Evolutionary conservation across 2,888 invertebrate genomes (phyloP).

Genomic region (Quadriops clusia): DNA sequence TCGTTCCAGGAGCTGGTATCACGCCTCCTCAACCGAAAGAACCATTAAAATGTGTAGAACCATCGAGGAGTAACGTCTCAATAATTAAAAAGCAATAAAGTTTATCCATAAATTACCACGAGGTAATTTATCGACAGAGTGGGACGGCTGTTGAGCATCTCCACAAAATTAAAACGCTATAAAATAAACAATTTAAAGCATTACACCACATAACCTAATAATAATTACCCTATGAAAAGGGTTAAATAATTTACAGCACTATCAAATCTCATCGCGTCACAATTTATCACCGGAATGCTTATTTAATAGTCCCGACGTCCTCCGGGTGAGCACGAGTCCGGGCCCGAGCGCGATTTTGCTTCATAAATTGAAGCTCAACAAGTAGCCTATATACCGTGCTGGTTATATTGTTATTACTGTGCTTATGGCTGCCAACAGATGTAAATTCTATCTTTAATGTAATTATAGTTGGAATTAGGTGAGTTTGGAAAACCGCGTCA

Average conservation of each 20-base stretch:
- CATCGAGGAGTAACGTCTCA: too few species aligned
- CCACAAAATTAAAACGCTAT: constrained; percentile 23
- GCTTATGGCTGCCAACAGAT: constrained; percentile 38
- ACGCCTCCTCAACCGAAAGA: too few species aligned
- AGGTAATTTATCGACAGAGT: too few species aligned
- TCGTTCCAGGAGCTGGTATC: too few species aligned
- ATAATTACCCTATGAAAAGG: constrained; percentile 38
- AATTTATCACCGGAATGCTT: constrained; percentile 40
- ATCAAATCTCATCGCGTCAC: constrained; percentile 40
- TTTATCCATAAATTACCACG: too few species aligned
- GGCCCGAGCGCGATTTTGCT: constrained; percentile 29
- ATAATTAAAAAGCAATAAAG: too few species aligned
- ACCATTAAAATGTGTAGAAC: too few species aligned
- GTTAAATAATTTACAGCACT: constrained; percentile 40
- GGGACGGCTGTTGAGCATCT: too few species aligned
- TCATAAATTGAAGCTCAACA: constrained; percentile 42
- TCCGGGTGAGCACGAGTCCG: constrained; percentile 30
- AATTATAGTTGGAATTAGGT: constrained; percentile 5
- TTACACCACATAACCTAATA: constrained; percentile 31
- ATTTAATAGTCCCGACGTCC: constrained; percentile 36
- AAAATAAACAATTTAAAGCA: constrained; percentile 25
- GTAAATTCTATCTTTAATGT: constrained; percentile 36
- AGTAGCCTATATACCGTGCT: constrained; percentile 38
- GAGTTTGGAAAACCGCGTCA: too few species aligned
- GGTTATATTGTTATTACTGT: constrained; percentile 41